Base-by-base conservation (phyloP, 2,888 invertebrate genomes). In the Leucophenga maculata region DNA sequence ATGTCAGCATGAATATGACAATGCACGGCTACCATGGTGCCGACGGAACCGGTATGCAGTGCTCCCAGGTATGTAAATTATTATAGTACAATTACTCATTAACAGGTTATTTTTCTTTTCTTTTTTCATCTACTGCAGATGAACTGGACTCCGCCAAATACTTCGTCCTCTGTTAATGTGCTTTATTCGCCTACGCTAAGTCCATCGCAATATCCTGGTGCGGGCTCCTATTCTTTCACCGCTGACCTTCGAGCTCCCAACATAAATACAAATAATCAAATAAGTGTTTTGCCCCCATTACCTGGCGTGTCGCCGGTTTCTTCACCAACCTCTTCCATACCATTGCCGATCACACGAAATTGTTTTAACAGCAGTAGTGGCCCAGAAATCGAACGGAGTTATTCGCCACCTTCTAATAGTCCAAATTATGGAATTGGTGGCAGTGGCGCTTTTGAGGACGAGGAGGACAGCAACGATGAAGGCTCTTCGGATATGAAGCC, bases 1-100 rank as follows among this genome's bases (percentile, higher is more conserved):
- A 98, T 86, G 97, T 98, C 55, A 88, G 86, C 79, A 98, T 98
- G 97, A 97, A 97, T 88, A 98, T 98, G 97, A 97, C 97, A 69
- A 97, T 97, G 94, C 96, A 96, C 76, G 93, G 93, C 1, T 93
- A 93, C 78, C 84, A 89, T 82, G 79, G 90, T 78, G 77, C 89
- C 85, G 86, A 87, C 65, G 84, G 81, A 4, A 72, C 76, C 6
- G 88, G 89, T 52, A 86, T 89, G 88, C 85, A 88, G 87, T 94
- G 93, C 83, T 93, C 94, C 8, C 94, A 93, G 91, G 93, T 93
- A 86, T 68, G 74, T 65, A 13, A 6, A 14, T n/a, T 4, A 18
- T 32, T 14, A 14, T 4, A 52, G 3, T 48, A 9, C 31, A 52
- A 31, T 48, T 68, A 48, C 4, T 26, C 59, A 62, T 65, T 6